phyloP scores from a whole-genome alignment of 1,140 invertebrate species.

The Macrocentrus cingulum region DNA sequence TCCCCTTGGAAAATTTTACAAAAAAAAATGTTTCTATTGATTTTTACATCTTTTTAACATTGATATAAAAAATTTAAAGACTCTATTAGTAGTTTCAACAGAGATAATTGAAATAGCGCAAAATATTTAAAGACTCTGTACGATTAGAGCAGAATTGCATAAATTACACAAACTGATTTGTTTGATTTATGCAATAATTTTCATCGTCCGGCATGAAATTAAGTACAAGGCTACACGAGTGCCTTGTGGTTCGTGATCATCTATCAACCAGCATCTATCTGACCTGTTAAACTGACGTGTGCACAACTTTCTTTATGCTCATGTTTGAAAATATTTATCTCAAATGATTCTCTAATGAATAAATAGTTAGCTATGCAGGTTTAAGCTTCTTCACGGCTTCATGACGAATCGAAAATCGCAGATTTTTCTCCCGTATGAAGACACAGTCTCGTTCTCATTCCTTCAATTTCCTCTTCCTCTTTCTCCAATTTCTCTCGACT shows the following conservation, averaged over 20 bases:
- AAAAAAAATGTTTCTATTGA: no score
- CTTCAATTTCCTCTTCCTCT: constrained; percentile 33
- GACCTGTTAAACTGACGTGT: background rate
- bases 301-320: background rate
- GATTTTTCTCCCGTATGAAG: constrained; percentile 24
- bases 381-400: constrained; percentile 30
- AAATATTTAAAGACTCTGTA: no score
- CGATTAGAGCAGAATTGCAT: no score
- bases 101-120: no score
- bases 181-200: constrained; percentile 7
- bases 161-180: no score
- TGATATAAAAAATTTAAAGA: no score
- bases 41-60: no score
- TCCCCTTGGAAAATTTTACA: no score
- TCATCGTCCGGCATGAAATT: constrained; percentile 16
- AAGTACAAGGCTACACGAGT: constrained; percentile 6
- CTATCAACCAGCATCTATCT: no score
- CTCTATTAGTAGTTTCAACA: no score
- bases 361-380: background rate
- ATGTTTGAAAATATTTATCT: constrained; percentile 18
- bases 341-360: constrained; percentile 25
- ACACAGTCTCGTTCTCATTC: constrained; percentile 44
- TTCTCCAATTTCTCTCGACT: constrained; percentile 7
- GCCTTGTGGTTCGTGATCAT: background rate
- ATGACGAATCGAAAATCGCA: constrained; percentile 37